Base-by-base conservation (phyloP, 35 echinoderm and acorn worm species). In the Holothuria glaberrima region DNA sequence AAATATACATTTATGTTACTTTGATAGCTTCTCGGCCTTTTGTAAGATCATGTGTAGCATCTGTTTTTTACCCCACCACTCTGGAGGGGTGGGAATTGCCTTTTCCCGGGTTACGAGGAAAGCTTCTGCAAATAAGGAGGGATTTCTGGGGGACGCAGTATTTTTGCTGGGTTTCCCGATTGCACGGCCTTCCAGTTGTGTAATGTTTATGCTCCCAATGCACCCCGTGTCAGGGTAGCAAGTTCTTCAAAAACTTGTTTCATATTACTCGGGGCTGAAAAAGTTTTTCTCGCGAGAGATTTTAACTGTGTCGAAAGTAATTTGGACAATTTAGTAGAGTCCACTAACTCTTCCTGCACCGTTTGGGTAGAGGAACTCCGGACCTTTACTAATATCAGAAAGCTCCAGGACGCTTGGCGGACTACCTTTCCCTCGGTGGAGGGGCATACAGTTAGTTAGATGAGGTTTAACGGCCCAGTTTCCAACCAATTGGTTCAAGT, bases 251-350 rank as follows among this genome's bases (percentile, higher is more conserved):
- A 75, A 54, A 20, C 22, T 52, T 22, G 74, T 4, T 26, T 41
- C 71, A 20, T 10, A 12, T 34, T 38, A 52, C 38, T 41, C 29
- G 87, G 87, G 18, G n/a, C 26, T 27, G 45, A 75, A 46, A 67
- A 64, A 41, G 7, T 89, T 32, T 57, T 89, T 75, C 21, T 89
- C 4, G 87, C 21, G 2, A 45, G 87, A 7, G 65, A 89, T 57
- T 89, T 89, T 89, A 89, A 89, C 52, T 89, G 87, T 89, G 52
- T 89, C 9, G n/a, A 72, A 19, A 17, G 24, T 52, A n/a, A 14
- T 12, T 30, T 27, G 22, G 87, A 89, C 71, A 31, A 48, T 31
- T 52, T 36, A 14, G 19, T 22, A 28, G 68, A 68, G 30, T 7
- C 70, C 30, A 7, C 30, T 20, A 75, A 75, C 28, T 30, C 50